Conservation (phyloP, 2,113 vertebrate genomes). For the Oplegnathus fasciatus region DNA sequence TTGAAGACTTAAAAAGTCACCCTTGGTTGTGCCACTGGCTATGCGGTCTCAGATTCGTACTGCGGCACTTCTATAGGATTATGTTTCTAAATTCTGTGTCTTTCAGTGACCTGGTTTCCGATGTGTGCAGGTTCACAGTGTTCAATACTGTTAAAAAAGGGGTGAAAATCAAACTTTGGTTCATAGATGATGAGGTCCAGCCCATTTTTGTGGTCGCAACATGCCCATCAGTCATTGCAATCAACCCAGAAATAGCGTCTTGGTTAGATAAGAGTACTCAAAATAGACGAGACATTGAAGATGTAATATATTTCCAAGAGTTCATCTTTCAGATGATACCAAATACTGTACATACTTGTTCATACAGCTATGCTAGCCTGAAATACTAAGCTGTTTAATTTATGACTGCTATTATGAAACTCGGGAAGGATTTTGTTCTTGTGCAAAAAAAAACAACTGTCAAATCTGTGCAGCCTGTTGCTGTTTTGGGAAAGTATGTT, state of each 20-base stretch:
- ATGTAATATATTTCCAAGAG: slow-evolving; percentile 58
- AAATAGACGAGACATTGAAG: slow-evolving; percentile 70
- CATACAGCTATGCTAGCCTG: slow-evolving; percentile 42
- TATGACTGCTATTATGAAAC: slow-evolving; percentile 61
- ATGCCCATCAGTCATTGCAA: slow-evolving; percentile 9
- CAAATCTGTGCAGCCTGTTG: background rate
- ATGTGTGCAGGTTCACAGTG: background rate
- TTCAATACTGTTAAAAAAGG: background rate
- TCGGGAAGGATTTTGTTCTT: slow-evolving; percentile 44
- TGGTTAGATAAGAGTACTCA: slow-evolving; percentile 49
- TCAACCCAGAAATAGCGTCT: slow-evolving; percentile 41
- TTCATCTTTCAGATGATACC: slow-evolving; percentile 67
- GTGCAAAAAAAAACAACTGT: background rate
- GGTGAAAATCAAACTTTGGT: background rate
- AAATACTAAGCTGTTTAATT: slow-evolving; percentile 54
- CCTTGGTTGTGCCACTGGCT: slow-evolving; percentile 8
- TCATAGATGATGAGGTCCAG: background rate
- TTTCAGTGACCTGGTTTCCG: slow-evolving; percentile 29
- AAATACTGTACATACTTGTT: slow-evolving; percentile 69
- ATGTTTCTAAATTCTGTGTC: slow-evolving; percentile 37
- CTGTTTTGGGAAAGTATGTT: background rate
- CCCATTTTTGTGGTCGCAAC: background rate
- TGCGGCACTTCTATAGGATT: slow-evolving; percentile 25
- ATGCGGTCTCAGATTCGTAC: slow-evolving; percentile 44
- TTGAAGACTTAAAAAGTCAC: slow-evolving; percentile 29